Percentiles rank a stretch among this genome's conserved stretches.
These are phyloP conservation scores for Meandrina meandrites DNA, from an alignment of 92 coral and sea anemone genomes.

Conservation along the genomic window DNA sequence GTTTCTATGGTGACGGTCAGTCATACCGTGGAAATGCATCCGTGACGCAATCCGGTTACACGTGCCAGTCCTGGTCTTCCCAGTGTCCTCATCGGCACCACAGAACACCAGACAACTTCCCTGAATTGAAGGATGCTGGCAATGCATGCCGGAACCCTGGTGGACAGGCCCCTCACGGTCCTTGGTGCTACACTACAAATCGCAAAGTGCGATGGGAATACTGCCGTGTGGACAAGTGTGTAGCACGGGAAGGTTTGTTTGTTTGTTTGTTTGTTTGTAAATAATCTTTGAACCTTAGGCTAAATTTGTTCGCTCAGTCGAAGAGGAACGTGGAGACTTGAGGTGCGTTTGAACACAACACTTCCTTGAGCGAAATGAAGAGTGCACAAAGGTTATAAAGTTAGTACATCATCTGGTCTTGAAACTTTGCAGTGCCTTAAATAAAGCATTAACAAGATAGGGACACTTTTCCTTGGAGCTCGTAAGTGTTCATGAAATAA, in stretches of 20 bases:
- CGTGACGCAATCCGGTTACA: slow-evolving; percentile 64
- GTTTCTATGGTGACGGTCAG: slow-evolving; percentile 75
- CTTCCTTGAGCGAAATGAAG: background rate
- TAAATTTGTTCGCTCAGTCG: background rate
- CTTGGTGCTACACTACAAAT: slow-evolving; percentile 36
- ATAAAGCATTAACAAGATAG: background rate
- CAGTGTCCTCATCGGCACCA: slow-evolving; percentile 81
- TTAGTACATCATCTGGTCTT: background rate
- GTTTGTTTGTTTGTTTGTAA: background rate
- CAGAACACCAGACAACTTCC: slow-evolving; percentile 35
- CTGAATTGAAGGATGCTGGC: slow-evolving; percentile 2
- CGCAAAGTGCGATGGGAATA: slow-evolving; percentile 25
- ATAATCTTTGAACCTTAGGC: background rate
- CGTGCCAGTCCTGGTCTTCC: slow-evolving; percentile 73
- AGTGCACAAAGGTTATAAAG: background rate
- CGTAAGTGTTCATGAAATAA: no score
- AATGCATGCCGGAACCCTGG: slow-evolving; percentile 36
- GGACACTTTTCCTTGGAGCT: no score
- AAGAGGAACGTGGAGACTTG: no score
- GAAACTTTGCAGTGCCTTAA: background rate
- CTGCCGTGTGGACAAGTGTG: slow-evolving; percentile 51
- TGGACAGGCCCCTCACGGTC: slow-evolving; percentile 16
- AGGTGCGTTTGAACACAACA: background rate
- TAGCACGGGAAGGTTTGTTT: background rate
- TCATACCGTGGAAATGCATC: slow-evolving; percentile 73